Percentiles rank a stretch among this genome's conserved stretches.
phyloP scores from a whole-genome alignment of 2,888 invertebrate genomes.

The Scaptomyza cyrtandrae region DNA sequence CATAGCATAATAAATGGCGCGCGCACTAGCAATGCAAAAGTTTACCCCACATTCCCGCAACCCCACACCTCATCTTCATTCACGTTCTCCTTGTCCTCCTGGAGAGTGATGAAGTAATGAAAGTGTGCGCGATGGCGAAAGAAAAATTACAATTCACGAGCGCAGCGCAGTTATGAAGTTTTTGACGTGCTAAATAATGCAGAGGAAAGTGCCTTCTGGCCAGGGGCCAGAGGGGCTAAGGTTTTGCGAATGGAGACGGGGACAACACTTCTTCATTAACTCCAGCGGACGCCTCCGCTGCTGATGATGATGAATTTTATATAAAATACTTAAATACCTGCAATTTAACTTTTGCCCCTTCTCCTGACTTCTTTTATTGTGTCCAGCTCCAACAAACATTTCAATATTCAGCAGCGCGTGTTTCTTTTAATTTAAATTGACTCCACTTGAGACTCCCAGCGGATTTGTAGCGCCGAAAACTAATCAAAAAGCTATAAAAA shows the following conservation, averaged over 20 bases:
- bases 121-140: conserved; percentile 63
- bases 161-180: conserved; percentile 75
- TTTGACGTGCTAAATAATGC: conserved; percentile 78
- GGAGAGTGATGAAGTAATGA: conserved; percentile 74
- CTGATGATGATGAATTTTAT: conserved; percentile 77
- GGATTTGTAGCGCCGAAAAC: conserved; percentile 76
- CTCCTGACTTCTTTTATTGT: not conserved
- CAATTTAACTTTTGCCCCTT: conserved; percentile 78
- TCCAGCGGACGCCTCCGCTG: conserved; percentile 53
- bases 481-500: conserved; percentile 65
- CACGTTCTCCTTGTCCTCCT: conserved; percentile 18
- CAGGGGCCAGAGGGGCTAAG: conserved; percentile 7
- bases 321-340: conserved; percentile 83
- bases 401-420: conserved; percentile 67
- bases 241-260: not conserved
- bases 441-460: conserved; percentile 56
- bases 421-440: conserved; percentile 76
- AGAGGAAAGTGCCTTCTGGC: conserved; percentile 57
- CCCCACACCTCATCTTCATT: not conserved
- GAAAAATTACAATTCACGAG: conserved; percentile 78
- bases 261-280: conserved; percentile 64
- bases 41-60: conserved; percentile 16
- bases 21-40: conserved; percentile 56
- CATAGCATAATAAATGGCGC: conserved; percentile 75
- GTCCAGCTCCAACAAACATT: conserved; percentile 38